Evolutionary conservation across 1,140 invertebrate genomes (phyloP), one percentile per base, ranked within the genome.

Genomic region (Hyles vespertilio): DNA sequence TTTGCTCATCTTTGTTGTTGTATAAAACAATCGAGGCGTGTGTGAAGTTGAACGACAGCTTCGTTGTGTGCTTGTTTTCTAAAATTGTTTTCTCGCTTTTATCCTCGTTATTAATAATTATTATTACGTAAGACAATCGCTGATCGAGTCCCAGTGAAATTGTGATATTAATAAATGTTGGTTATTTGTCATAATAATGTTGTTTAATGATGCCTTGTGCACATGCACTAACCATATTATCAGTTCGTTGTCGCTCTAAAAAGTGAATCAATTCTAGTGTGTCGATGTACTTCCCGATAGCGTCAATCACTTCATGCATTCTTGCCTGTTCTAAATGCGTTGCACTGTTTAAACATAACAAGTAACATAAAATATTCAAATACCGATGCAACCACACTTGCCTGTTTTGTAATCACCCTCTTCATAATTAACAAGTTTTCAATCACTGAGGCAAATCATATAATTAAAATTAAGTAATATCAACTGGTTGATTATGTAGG

Each of bases 101-200:
- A 72, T 72, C 72, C 63, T 72, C 60, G 65, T 65, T 69, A 67
- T 56, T 57, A 71, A 55, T 77, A 63, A 61, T 65, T 58, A 69
- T 75, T 78, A 61, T 47, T 75, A 61, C 69, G 65, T 72, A 66
- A 75, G 65, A 69, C 51, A 64, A 65, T 47, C 69, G 70, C 67
- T 67, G 65, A 69, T 40, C 61, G 72, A 72, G 79, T 84, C 72
- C 79, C 77, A 81, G 81, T 85, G 72, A 83, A 88, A 83, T 81
- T 88, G 85, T 88, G 85, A 88, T 88, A 88, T 86, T 83, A 86
- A 84, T 84, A 85, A 85, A 82, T 79, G 83, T 86, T 88, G 74
- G 75, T 77, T 76, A 67, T 58, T 61, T 36, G 36, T 40, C 36
- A 40, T 40, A 40, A 40, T 8, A 22, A 40, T 8, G 36, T 5